Percentiles rank a stretch among this genome's conserved stretches.
phyloP scores from a whole-genome alignment of 2,113 vertebrate species.

The Phylloscopus trochilus region DNA sequence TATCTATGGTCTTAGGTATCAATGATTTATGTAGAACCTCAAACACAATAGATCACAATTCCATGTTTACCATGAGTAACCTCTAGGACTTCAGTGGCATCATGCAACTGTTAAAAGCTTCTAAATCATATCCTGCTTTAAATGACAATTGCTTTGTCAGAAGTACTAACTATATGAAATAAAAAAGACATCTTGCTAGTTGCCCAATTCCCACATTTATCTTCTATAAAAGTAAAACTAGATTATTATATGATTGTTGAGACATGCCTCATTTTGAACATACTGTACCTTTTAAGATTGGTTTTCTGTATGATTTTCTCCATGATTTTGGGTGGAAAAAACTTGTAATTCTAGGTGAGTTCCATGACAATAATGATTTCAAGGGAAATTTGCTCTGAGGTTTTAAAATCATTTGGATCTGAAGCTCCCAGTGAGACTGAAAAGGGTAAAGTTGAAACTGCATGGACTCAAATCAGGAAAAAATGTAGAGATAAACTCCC shows the following conservation, averaged over 20 bases:
- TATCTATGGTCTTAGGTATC: not conserved
- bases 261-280: not conserved
- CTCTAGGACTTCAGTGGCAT: not conserved
- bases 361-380: not conserved
- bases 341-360: not conserved
- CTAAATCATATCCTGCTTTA: not conserved
- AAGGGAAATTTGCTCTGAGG: not conserved
- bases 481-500: constrained; percentile 21
- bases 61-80: not conserved
- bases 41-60: not conserved
- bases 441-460: constrained; percentile 30
- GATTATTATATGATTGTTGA: not conserved
- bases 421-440: constrained; percentile 13
- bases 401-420: constrained; percentile 6
- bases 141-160: not conserved
- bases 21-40: not conserved
- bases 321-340: not conserved
- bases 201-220: not conserved
- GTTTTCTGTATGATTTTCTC: not conserved
- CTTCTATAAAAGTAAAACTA: not conserved
- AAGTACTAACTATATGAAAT: not conserved
- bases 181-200: not conserved
- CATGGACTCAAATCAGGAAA: constrained; percentile 25
- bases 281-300: not conserved
- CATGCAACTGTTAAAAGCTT: not conserved